A percentile compares a stretch with the other conserved stretches of the same genome.
Conservation (phyloP, 2,113 vertebrate species). For the Crotalus viridis region DNA sequence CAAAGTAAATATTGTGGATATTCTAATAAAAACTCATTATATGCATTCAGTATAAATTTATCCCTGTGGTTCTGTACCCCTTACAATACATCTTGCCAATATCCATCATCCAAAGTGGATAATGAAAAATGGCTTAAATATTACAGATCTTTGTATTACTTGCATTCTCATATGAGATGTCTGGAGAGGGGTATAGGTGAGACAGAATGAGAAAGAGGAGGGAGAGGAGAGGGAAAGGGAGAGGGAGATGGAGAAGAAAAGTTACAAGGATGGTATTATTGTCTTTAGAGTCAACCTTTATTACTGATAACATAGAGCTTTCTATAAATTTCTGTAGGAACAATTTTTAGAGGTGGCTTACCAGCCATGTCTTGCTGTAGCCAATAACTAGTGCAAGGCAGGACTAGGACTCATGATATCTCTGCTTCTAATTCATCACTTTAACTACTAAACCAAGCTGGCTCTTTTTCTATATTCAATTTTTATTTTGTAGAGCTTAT, state of each 20-base stretch:
- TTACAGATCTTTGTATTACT: not conserved
- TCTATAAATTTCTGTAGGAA: not conserved
- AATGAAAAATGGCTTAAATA: not conserved
- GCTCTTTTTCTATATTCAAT: not conserved
- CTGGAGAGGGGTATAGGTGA: not conserved
- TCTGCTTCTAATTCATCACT: not conserved
- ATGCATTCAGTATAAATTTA: not conserved
- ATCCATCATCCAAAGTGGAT: not conserved
- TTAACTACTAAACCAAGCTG: not conserved
- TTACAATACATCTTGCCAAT: not conserved
- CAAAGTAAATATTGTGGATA: not conserved
- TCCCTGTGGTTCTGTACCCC: not conserved
- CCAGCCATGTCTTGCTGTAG: not conserved
- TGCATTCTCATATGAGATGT: not conserved
- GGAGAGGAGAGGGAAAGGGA: not conserved
- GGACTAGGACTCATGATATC: not conserved
- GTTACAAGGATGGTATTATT: not conserved
- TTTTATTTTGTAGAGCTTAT: not conserved
- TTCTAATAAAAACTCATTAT: constrained; percentile 2
- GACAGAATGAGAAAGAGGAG: not conserved
- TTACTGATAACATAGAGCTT: not conserved
- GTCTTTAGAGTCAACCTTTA: not conserved
- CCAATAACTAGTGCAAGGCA: not conserved
- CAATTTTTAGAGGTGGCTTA: not conserved
- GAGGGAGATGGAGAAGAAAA: not conserved